These are phyloP conservation scores for Andrena praecox DNA, from an alignment of 2,888 invertebrate species.

Conservation along the genomic window DNA sequence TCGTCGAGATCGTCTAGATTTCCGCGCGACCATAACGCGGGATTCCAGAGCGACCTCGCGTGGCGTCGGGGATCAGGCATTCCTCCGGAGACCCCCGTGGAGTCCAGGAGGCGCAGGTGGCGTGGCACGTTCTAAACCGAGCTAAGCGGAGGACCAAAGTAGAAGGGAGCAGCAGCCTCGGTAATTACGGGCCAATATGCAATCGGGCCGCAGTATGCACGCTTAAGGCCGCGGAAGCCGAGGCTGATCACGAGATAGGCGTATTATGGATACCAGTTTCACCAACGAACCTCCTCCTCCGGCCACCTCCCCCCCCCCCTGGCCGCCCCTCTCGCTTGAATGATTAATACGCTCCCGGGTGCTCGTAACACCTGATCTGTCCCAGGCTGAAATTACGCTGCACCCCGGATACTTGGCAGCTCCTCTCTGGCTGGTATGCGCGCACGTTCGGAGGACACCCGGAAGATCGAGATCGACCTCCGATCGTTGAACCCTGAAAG, in stretches of 20 bases:
- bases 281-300: conserved; percentile 64
- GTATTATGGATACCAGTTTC: conserved; percentile 79
- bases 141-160: conserved; percentile 49
- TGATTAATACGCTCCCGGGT: conserved; percentile 74
- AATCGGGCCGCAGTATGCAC: conserved; percentile 71
- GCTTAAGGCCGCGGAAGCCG: conserved; percentile 73
- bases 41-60: conserved; percentile 64
- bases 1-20: conserved; percentile 31
- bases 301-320: conserved; percentile 53
- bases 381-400: conserved; percentile 70
- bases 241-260: conserved; percentile 80
- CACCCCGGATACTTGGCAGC: conserved; percentile 53
- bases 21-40: conserved; percentile 63
- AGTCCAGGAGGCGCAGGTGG: conserved; percentile 73
- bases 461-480: conserved; percentile 69
- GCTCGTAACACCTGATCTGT: conserved; percentile 76
- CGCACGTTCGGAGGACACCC: conserved; percentile 59
- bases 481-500: conserved; percentile 70
- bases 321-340: conserved; percentile 54
- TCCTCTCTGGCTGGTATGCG: conserved; percentile 14
- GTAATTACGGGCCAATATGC: conserved; percentile 82
- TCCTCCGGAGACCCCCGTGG: conserved; percentile 69
- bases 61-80: conserved; percentile 55
- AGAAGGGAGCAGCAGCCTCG: conserved; percentile 62
- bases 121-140: conserved; percentile 71